Conservation (phyloP, 2,888 invertebrate species). For the Gibbula magus region DNA sequence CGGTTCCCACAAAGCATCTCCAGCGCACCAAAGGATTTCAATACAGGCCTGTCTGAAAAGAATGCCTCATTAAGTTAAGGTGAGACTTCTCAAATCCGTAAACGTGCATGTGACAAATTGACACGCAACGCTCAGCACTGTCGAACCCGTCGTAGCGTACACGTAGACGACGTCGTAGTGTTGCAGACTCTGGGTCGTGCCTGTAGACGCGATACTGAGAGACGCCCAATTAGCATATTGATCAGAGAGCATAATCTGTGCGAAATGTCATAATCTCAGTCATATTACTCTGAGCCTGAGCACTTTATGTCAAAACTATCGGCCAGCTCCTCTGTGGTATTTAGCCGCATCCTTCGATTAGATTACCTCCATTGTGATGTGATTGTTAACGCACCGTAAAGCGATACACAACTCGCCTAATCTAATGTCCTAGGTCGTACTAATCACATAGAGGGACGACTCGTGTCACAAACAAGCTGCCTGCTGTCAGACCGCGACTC, state of each 20-base stretch:
- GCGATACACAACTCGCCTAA: not conserved
- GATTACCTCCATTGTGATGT: slow-evolving; percentile 10
- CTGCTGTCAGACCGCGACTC: not conserved
- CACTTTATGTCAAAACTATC: slow-evolving; percentile 19
- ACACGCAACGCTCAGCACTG: not conserved
- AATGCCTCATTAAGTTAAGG: no score
- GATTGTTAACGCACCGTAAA: slow-evolving; percentile 15
- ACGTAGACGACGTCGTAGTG: not conserved
- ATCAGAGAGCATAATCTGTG: not conserved
- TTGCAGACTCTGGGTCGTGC: not conserved
- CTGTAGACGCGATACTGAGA: not conserved
- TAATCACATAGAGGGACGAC: slow-evolving; percentile 5
- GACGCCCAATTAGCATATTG: slow-evolving; percentile 10
- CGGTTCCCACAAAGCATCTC: no score
- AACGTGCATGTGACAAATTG: slow-evolving; percentile 9
- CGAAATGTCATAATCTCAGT: slow-evolving; percentile 11
- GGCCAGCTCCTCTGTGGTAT: not conserved
- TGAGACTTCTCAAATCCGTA: not conserved
- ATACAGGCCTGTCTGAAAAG: no score
- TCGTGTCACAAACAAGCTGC: not conserved
- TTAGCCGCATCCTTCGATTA: slow-evolving; percentile 6
- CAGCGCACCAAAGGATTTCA: no score
- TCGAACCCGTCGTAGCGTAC: not conserved
- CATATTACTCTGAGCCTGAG: not conserved
- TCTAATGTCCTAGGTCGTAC: not conserved